Evolutionary conservation across 1,140 invertebrate genomes (phyloP).

Genomic region (Cydia splendana): DNA sequence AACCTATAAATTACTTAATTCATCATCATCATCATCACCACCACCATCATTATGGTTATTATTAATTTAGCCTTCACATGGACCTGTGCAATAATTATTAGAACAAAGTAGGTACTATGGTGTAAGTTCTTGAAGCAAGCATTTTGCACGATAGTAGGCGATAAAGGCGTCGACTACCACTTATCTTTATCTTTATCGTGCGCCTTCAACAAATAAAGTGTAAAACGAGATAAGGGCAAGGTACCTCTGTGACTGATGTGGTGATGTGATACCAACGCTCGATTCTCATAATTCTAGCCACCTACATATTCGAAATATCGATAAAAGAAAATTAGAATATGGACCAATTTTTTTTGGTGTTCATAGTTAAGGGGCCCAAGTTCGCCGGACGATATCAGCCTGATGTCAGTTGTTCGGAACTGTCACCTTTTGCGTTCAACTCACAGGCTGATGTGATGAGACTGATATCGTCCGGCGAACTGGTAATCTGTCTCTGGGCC

Average conservation of each 20-base stretch:
- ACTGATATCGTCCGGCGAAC: too few species aligned
- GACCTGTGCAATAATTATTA: constrained; percentile 1
- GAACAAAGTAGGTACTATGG: constrained; percentile 41
- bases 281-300: constrained; percentile 27
- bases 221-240: constrained; percentile 66
- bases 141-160: constrained; percentile 64
- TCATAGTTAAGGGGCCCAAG: too few species aligned
- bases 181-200: constrained; percentile 73
- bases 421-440: too few species aligned
- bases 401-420: too few species aligned
- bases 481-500: too few species aligned
- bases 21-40: too few species aligned
- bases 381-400: too few species aligned
- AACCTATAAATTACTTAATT: too few species aligned
- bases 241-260: constrained; percentile 58
- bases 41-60: too few species aligned
- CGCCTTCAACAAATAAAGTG: constrained; percentile 74
- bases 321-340: not conserved
- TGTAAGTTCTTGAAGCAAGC: constrained; percentile 59
- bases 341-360: too few species aligned
- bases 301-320: not conserved
- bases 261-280: constrained; percentile 47
- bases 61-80: not conserved
- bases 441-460: too few species aligned
- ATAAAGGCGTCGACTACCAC: constrained; percentile 68